Evolutionary conservation across 2,113 vertebrate genomes (phyloP).

Genomic region (Xerus inauris): DNA sequence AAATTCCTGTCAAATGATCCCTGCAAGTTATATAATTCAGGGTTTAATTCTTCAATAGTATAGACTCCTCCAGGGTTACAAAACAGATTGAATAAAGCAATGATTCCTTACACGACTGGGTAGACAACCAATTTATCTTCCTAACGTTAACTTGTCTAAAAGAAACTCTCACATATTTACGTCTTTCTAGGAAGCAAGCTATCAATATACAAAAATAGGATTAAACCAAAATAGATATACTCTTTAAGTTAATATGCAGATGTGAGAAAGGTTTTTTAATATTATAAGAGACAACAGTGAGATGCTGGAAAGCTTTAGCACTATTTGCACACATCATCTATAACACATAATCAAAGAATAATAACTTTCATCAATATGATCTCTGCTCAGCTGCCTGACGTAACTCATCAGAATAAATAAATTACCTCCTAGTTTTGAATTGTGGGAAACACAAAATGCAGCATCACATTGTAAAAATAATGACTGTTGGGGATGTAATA

Average conservation of each 20-base stretch:
- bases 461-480: neutral
- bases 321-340: neutral
- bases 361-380: neutral
- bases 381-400: neutral
- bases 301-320: neutral
- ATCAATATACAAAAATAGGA: neutral
- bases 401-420: neutral
- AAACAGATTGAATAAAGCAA: neutral
- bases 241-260: neutral
- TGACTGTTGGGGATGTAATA: neutral
- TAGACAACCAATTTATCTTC: neutral
- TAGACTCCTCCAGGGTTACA: neutral
- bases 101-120: neutral
- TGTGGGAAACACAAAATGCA: neutral
- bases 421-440: neutral
- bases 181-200: neutral
- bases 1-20: neutral
- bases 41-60: constrained; percentile 12
- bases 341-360: neutral
- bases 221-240: neutral
- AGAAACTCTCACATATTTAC: neutral
- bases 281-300: neutral
- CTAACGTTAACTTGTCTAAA: neutral
- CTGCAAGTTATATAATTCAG: neutral
- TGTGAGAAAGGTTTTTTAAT: neutral